Percentiles rank a stretch among this genome's conserved stretches.
phyloP scores from a whole-genome alignment of 2,888 invertebrate species.

The Torymus texanus region DNA sequence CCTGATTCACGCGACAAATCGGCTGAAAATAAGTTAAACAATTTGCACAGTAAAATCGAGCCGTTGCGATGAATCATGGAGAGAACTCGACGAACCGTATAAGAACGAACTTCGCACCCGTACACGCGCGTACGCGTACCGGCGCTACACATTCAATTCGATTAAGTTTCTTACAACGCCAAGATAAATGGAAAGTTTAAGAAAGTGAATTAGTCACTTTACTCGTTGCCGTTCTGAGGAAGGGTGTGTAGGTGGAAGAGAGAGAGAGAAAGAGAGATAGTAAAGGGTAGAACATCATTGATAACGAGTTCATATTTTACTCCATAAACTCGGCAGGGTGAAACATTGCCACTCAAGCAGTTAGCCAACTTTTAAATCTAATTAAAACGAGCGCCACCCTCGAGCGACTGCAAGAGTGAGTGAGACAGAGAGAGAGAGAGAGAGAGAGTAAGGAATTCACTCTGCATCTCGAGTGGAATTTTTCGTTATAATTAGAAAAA shows the following conservation, averaged over 20 bases:
- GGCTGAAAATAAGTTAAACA: no score
- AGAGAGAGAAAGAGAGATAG: neutral
- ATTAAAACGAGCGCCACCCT: constrained; percentile 19
- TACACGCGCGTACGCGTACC: no score
- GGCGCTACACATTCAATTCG: no score
- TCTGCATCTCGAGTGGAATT: constrained; percentile 24
- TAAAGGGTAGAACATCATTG: constrained; percentile 36
- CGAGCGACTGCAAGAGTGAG: no score
- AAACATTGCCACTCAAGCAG: constrained; percentile 21
- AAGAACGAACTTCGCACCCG: no score
- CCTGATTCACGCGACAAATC: no score
- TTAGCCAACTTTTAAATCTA: constrained; percentile 48
- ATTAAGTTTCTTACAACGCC: no score
- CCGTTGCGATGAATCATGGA: no score
- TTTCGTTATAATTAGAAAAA: constrained; percentile 40
- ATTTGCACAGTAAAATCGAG: no score
- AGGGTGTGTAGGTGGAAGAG: neutral
- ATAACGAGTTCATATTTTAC: constrained; percentile 46
- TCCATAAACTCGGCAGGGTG: constrained; percentile 11
- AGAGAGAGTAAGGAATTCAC: constrained; percentile 10
- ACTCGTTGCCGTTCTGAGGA: neutral
- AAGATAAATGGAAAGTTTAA: no score
- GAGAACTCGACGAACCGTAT: no score
- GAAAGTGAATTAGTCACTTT: neutral
- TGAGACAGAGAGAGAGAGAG: no score